Evolutionary conservation across 2,113 vertebrate species (phyloP), one percentile per base, ranked within the genome.

Genomic region (Uropsilus gracilis): DNA sequence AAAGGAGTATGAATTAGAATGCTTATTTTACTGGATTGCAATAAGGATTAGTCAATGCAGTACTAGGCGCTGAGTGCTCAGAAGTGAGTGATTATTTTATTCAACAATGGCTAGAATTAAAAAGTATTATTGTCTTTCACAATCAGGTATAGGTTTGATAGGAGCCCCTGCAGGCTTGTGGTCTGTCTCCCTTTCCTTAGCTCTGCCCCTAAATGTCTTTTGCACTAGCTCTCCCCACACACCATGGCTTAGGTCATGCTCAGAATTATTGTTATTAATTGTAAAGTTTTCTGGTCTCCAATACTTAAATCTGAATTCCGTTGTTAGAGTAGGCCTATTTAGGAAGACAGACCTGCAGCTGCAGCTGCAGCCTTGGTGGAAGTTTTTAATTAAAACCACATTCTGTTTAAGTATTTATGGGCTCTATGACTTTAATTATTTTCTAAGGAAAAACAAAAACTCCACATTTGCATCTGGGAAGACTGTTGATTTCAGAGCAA

Each of bases 341-440:
- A 32, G 37, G 39, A 90, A 96, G 86, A 75, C 1, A 86, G 53
- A 75, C 39, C 42, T 71, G 61, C 83, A 84, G 55, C 91, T 71
- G 61, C 83, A 84, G 55, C 91, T 82, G 44, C 59, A 73, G 86
- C 30, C 32, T 26, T 69, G 77, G 61, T 20, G 39, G 75, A 81
- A 39, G 95, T 46, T 48, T 97, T 97, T 96, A 91, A 78, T 95
- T 82, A 77, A 83, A 92, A 53, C 37, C 59, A n/a, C 69, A 89
- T 95, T 76, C 89, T 84, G 64, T 80, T 86, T 90, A 93, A 96
- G 85, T 59, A 94, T 95, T 95, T 63, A 90, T 55, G 85, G 71
- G 63, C 86, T 90, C 14, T 3, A 39, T 94, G 95, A 95, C 95
- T 98, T 97, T 97, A 97, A 98, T 98, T 97, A 97, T 92, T 96